Percentiles rank a stretch among this genome's conserved stretches.
Conservation (phyloP, 2,797 vertebrate genomes). For the Falco cherrug region DNA sequence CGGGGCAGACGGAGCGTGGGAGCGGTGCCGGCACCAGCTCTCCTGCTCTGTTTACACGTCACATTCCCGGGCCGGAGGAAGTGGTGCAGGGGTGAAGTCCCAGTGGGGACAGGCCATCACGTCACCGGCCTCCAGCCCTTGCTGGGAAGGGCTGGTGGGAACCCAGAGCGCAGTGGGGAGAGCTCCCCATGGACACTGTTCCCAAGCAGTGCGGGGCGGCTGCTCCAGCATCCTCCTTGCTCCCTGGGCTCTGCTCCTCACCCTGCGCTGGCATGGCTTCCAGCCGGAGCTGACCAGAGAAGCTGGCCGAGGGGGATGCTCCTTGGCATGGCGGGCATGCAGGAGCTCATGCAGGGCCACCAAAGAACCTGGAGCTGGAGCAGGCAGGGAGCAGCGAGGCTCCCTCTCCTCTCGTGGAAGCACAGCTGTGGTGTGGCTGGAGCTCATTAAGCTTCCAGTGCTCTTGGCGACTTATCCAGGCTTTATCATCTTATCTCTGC, state of each 20-base stretch:
- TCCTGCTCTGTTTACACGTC: slow-evolving; percentile 60
- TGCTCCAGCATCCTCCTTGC: neutral
- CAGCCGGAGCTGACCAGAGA: neutral
- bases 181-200: neutral
- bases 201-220: accelerated
- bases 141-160: slow-evolving; percentile 46
- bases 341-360: neutral
- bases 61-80: slow-evolving; percentile 72
- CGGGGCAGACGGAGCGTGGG: slow-evolving; percentile 63
- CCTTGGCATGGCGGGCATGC: accelerated
- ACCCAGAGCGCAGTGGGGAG: neutral
- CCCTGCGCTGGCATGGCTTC: neutral
- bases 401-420: neutral
- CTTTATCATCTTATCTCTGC: slow-evolving; percentile 5
- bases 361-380: neutral
- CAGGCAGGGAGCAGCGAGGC: neutral
- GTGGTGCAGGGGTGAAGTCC: slow-evolving; percentile 60
- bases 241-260: neutral
- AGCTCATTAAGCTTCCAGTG: neutral
- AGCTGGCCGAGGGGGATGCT: neutral
- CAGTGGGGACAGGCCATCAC: slow-evolving; percentile 47
- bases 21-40: slow-evolving; percentile 43
- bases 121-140: slow-evolving; percentile 18
- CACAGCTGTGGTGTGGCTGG: neutral
- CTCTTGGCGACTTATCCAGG: neutral